Evolutionary conservation across 53 echinoderm and acorn worm species (phyloP), one percentile per base, ranked within the genome.

Genomic region (Crossaster papposus): DNA sequence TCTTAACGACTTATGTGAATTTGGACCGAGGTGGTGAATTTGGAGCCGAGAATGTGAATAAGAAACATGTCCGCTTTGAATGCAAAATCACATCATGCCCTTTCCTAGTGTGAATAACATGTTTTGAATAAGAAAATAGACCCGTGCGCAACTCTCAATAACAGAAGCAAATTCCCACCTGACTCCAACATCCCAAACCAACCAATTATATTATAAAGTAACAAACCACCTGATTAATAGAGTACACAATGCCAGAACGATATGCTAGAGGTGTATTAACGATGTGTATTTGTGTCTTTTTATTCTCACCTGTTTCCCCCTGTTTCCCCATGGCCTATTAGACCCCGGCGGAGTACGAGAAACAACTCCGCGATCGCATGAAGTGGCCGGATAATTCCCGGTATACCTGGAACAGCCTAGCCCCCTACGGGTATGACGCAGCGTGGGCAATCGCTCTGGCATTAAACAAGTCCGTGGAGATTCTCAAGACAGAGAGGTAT

Each of bases 321-420:
- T 28, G 30, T 44, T 30, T 55, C 44, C 22, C 4, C 76, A 11
- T 68, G 26, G n/a, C n/a, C n/a, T n/a, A 26, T 79, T 79, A 96
- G 96, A 90, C 96, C 17, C 89, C 93, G 2, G 29, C 22, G n/a
- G 82, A 92, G 62, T 96, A 96, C 70, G 35, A 77, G 24, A 17
- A 35, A 7, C 62, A 83, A 32, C 82, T 91, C 10, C 54, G 37
- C 14, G 89, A 92, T 29, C 90, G 93, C 33, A 78, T 94, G 75
- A 54, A 29, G 2, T 84, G 81, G 89, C 81, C 91, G 11, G 83
- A 91, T 80, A 91, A 92, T 33, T 5, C 20, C 32, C 44, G 54
- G 24, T 92, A 93, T 55, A 65, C 72, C 11, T 89, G 89, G 85
- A 95, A 94, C 30, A 76, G 83, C 26, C 91, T 96, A 17, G 81